Evolutionary conservation across 2,113 vertebrate species (phyloP), one percentile per base, ranked within the genome.

Genomic region (Clarias magur): DNA sequence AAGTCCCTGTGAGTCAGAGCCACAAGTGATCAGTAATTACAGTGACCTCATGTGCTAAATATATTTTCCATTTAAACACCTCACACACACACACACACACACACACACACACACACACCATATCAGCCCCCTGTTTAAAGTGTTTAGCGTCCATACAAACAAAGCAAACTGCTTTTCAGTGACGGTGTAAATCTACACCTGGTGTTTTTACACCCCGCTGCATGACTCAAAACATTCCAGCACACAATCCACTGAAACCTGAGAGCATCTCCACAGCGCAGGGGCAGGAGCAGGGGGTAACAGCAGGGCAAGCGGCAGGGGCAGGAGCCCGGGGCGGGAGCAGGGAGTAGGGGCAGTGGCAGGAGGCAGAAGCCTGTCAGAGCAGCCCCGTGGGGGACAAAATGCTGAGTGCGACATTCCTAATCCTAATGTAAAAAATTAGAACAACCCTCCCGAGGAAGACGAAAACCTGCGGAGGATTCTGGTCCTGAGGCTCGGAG

Each of bases 261-360:
- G 84, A 93, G 93, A 67, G 53, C 42, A 84, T 91, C 48, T 13
- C 89, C 82, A 82, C 89, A 89, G 91, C 9, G 90, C 92, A 91
- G 86, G 72, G 82, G 87, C 85, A 80, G 91, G 90, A 92, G 93
- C 92, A 89, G 93, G 2, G 90, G 93, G 88, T 42, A 42, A 42
- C 3, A 42, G 42, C 42, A 42, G 42, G 4, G 6, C 42, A 42
- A 6, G 42, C 3, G 42, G 90, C 92, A 91, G 86, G 72, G 82
- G 87, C 85, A 80, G 91, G 90, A 92, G 93, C 92, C 88, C 92
- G 2, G 90, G 93, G 88, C 3, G 85, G 72, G 93, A 87, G 90
- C 91, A 91, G 86, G 72, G 72, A 82, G 87, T 85, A 80, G 91
- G 90, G 91, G 93, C 92, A 89, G 93, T n/a, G 2, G 90, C 42